Percentiles rank a stretch among this genome's conserved stretches.
Evolutionary conservation across 2,888 invertebrate genomes (phyloP).

Genomic region (Spilosoma lubricipeda): DNA sequence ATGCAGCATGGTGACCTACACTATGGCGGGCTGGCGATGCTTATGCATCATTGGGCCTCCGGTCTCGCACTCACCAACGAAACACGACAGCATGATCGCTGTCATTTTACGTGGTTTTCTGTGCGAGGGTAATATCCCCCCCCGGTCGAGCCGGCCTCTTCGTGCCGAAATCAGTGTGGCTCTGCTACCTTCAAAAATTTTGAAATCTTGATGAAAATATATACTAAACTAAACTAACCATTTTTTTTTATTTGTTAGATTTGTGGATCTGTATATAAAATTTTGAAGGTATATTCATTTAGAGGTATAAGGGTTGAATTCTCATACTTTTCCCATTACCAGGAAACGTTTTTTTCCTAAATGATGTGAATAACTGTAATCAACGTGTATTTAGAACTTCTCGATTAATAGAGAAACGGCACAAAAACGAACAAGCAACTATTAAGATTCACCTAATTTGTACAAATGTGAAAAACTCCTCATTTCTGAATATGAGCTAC

Average conservation of each 20-base stretch:
- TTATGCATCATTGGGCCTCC: too few species aligned
- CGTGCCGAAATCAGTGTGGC: too few species aligned
- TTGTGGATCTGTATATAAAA: too few species aligned
- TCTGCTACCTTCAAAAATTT: too few species aligned
- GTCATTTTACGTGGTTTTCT: too few species aligned
- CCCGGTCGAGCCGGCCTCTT: too few species aligned
- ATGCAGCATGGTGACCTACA: too few species aligned
- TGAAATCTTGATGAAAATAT: background rate
- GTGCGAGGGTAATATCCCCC: too few species aligned
- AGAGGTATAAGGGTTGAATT: background rate
- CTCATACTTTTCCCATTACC: background rate
- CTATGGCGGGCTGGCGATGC: too few species aligned
- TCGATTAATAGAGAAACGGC: background rate
- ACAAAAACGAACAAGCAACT: background rate
- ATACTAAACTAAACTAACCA: background rate
- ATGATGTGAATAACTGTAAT: too few species aligned
- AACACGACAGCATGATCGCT: too few species aligned
- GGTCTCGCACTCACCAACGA: too few species aligned
- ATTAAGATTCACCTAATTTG: background rate
- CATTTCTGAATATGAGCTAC: background rate
- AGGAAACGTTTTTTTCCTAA: background rate
- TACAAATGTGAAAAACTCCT: background rate
- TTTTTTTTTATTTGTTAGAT: background rate
- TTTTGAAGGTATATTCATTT: background rate
- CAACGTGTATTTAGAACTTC: background rate